Evolutionary conservation across 2,888 invertebrate species (phyloP).

Genomic region (Synanthedon andrenaeformis): DNA sequence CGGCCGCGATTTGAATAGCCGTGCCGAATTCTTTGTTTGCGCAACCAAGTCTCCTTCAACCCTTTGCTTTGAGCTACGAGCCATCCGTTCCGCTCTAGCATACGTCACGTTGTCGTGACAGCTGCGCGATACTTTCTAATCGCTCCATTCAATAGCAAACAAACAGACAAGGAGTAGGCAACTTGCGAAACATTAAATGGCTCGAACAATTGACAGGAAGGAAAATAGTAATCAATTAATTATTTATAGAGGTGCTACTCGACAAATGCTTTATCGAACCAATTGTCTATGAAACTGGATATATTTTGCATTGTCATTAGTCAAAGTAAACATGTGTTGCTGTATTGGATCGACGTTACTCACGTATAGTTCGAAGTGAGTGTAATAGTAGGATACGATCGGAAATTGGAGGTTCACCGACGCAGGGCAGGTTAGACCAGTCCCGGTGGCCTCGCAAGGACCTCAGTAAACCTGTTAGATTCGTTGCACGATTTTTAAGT

Average conservation of each 20-base stretch:
- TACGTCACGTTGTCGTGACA: slow-evolving; percentile 63
- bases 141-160: slow-evolving; percentile 56
- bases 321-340: not conserved
- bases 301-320: not conserved
- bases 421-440: slow-evolving; percentile 70
- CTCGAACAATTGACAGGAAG: slow-evolving; percentile 47
- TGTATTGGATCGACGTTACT: not conserved
- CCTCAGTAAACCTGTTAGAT: slow-evolving; percentile 71
- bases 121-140: slow-evolving; percentile 66
- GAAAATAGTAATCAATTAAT: slow-evolving; percentile 50
- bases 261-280: slow-evolving; percentile 27
- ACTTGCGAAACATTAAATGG: slow-evolving; percentile 54
- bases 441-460: slow-evolving; percentile 69
- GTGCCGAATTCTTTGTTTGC: slow-evolving; percentile 59
- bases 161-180: slow-evolving; percentile 44
- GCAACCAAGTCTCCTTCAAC: slow-evolving; percentile 48
- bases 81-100: slow-evolving; percentile 63
- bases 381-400: slow-evolving; percentile 56
- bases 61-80: slow-evolving; percentile 36
- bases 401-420: slow-evolving; percentile 64
- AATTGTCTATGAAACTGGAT: slow-evolving; percentile 20
- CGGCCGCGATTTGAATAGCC: slow-evolving; percentile 40
- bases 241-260: slow-evolving; percentile 39
- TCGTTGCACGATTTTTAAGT: slow-evolving; percentile 71
- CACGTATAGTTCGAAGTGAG: slow-evolving; percentile 7